A percentile compares a stretch with the other conserved stretches of the same genome.
phyloP scores from a whole-genome alignment of 1,140 invertebrate genomes.

The Nephila pilipes region DNA sequence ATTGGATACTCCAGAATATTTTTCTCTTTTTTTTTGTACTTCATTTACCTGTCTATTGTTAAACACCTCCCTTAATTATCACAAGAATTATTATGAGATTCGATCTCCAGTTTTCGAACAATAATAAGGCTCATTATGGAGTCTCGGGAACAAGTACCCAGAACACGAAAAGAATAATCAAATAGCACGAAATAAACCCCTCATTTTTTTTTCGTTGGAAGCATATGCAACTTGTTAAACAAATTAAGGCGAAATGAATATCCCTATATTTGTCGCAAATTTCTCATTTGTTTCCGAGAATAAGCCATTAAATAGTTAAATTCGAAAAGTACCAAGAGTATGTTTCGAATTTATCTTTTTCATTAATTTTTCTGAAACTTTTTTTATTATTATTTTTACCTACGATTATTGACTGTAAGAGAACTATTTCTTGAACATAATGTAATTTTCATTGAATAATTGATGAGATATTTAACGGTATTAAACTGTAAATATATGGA shows the following conservation, averaged over 20 bases:
- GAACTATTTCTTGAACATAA: no score
- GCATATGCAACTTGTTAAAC: neutral
- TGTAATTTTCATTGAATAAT: no score
- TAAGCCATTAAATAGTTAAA: neutral
- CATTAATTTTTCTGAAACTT: neutral
- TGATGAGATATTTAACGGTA: no score
- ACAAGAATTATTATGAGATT: neutral
- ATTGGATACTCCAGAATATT: neutral
- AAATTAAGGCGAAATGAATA: neutral
- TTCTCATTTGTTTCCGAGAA: neutral
- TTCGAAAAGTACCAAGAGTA: neutral
- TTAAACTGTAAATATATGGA: no score
- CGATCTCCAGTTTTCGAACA: neutral
- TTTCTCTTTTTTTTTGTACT: neutral
- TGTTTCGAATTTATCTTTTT: neutral
- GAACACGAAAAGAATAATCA: neutral
- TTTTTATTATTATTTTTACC: neutral
- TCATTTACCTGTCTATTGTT: neutral
- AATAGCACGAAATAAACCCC: neutral
- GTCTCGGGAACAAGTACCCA: neutral
- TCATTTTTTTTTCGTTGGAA: neutral
- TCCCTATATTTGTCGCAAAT: neutral
- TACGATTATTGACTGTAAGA: neutral
- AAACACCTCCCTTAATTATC: constrained; percentile 22
- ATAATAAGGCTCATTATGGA: constrained; percentile 3